phyloP scores from a whole-genome alignment of 2,888 invertebrate species.

The Uloborus plumipes region DNA sequence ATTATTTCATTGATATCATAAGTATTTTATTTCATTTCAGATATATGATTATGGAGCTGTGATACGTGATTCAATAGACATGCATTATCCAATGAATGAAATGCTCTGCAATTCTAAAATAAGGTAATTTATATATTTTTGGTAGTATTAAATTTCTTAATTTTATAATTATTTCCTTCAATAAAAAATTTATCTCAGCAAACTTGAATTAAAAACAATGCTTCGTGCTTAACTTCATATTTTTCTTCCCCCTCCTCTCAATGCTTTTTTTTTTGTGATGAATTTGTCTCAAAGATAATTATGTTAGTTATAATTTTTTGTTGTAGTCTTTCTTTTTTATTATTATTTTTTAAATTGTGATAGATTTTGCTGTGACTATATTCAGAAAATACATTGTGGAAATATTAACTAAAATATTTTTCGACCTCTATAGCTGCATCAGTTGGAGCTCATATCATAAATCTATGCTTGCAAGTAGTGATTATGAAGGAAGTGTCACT shows the following conservation, averaged over 20 bases:
- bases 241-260: too few species aligned
- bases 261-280: too few species aligned
- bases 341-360: background rate
- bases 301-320: too few species aligned
- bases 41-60: slow-evolving; percentile 88
- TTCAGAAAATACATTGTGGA: background rate
- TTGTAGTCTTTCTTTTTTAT: too few species aligned
- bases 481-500: slow-evolving; percentile 93
- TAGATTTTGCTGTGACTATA: background rate
- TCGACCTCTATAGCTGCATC: slow-evolving; percentile 79
- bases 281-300: too few species aligned
- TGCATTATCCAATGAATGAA: slow-evolving; percentile 92
- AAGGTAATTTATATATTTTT: slow-evolving; percentile 69
- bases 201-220: too few species aligned
- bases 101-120: slow-evolving; percentile 94
- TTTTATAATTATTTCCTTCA: too few species aligned
- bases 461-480: slow-evolving; percentile 87
- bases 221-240: too few species aligned
- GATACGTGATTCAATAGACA: slow-evolving; percentile 86
- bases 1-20: background rate
- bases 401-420: too few species aligned
- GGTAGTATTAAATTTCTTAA: too few species aligned
- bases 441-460: slow-evolving; percentile 95
- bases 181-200: too few species aligned
- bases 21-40: slow-evolving; percentile 65